Base-by-base conservation (phyloP, 2,888 invertebrate species). In the Drosophila meridionalis region DNA sequence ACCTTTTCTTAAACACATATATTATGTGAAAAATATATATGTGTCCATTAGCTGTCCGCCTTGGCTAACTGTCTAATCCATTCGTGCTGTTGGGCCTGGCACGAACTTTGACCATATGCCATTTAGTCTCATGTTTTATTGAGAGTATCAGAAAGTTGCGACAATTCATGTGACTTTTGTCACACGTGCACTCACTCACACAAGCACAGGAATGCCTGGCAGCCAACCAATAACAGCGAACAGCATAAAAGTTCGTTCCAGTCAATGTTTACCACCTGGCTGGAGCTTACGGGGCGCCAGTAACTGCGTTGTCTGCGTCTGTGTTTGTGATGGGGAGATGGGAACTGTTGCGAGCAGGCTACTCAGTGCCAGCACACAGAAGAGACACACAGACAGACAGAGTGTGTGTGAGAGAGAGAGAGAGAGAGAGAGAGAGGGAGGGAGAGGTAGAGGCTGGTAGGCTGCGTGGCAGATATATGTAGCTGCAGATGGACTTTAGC, bases 201-300 rank as follows among this genome's bases (percentile, higher is more conserved):
- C 43, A 30, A 11, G 47, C 42, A 38, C 43, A 42, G 76, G 55
- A 53, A 48, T 60, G 69, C 42, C 69, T 52, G 45, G 4, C 52
- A 64, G 62, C 53, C 57, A 32, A 57, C 42, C 26, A 64, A 65
- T 47, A 64, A 65, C 40, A 64, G 52, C 32, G 57, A 47, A 40
- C 50, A 47, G 34, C 56, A 58, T 28, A 40, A 73, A 61, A 63
- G 63, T 73, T 63, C 42, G 48, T 61, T 45, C 48, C 66, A 59
- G 34, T 5, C 57, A 61, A 64, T 76, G 68, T 78, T 76, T 78
- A 59, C 68, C 45, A 48, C 43, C 50, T 55, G 62, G 57, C 64
- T 59, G 11, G 55, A 32, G 61, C 28, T 48, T 42, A 60, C 32
- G 63, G 47, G 61, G 55, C 57, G 38, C 38, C 48, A 43, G 53